Evolutionary conservation across 2,888 invertebrate genomes (phyloP).

Genomic region (Drosophila nigricruria): DNA sequence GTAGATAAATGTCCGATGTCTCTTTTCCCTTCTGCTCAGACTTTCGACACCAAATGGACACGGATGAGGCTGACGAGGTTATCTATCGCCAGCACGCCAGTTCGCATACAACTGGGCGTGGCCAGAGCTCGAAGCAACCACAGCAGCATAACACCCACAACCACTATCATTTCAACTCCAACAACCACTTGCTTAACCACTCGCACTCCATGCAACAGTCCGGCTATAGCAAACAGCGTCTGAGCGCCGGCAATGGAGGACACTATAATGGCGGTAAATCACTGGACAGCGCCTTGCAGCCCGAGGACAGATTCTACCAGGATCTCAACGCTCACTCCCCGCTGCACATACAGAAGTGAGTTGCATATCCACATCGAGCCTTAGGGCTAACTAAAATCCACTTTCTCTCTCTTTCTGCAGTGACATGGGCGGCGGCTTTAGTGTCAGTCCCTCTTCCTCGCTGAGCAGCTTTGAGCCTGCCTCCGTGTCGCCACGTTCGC

Average conservation of each 20-base stretch:
- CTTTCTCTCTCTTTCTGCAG: slow-evolving; percentile 40
- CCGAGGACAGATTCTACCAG: slow-evolving; percentile 74
- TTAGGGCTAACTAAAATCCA: neutral
- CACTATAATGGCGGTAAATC: slow-evolving; percentile 80
- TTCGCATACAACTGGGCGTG: slow-evolving; percentile 38
- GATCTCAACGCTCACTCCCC: slow-evolving; percentile 77
- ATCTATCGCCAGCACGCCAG: slow-evolving; percentile 72
- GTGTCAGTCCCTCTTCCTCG: slow-evolving; percentile 84
- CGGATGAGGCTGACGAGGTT: slow-evolving; percentile 79
- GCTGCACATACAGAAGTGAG: slow-evolving; percentile 79
- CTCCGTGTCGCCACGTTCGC: slow-evolving; percentile 81
- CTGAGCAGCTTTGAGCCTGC: slow-evolving; percentile 84
- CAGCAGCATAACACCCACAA: slow-evolving; percentile 71
- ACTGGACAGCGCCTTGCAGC: slow-evolving; percentile 78
- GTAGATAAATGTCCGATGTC: neutral
- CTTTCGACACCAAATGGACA: slow-evolving; percentile 82
- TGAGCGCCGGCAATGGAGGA: slow-evolving; percentile 69
- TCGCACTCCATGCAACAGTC: slow-evolving; percentile 82
- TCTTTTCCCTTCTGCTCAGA: slow-evolving; percentile 48
- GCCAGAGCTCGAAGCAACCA: slow-evolving; percentile 48
- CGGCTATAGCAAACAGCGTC: slow-evolving; percentile 76
- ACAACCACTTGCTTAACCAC: slow-evolving; percentile 82
- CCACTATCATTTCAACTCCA: slow-evolving; percentile 82
- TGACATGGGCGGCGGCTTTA: slow-evolving; percentile 72
- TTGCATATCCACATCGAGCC: neutral